These are phyloP conservation scores for Daubentonia madagascariensis DNA, from an alignment of 2,113 vertebrate species.

Conservation along the genomic window DNA sequence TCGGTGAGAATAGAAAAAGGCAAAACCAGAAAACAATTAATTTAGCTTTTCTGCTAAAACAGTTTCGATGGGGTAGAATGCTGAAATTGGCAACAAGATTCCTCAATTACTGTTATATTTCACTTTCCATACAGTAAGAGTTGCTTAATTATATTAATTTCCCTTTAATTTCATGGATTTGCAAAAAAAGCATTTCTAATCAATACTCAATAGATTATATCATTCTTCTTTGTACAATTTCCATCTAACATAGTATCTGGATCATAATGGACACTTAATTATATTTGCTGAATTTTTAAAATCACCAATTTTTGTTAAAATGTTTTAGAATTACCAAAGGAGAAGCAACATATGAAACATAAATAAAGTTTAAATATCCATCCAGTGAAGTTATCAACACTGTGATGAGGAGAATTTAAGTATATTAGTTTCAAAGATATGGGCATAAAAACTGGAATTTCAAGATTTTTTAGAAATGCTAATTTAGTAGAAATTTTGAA, in stretches of 20 bases:
- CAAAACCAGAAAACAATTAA: background rate
- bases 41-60: background rate
- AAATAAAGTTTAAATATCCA: background rate
- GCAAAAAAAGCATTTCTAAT: background rate
- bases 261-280: background rate
- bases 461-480: constrained; percentile 29
- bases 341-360: background rate
- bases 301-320: background rate
- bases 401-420: background rate
- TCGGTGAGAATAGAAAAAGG: background rate
- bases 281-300: background rate
- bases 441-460: background rate
- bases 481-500: constrained; percentile 1
- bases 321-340: background rate
- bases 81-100: background rate
- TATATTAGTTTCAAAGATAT: background rate
- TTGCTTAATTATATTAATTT: background rate
- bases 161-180: background rate
- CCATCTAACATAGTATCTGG: background rate
- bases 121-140: background rate
- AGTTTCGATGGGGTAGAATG: background rate
- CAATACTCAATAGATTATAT: background rate
- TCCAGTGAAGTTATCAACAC: background rate
- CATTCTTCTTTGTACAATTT: background rate
- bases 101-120: background rate